Evolutionary conservation across 2,113 vertebrate genomes (phyloP), one percentile per base, ranked within the genome.

Genomic region (Laterallus jamaicensis): DNA sequence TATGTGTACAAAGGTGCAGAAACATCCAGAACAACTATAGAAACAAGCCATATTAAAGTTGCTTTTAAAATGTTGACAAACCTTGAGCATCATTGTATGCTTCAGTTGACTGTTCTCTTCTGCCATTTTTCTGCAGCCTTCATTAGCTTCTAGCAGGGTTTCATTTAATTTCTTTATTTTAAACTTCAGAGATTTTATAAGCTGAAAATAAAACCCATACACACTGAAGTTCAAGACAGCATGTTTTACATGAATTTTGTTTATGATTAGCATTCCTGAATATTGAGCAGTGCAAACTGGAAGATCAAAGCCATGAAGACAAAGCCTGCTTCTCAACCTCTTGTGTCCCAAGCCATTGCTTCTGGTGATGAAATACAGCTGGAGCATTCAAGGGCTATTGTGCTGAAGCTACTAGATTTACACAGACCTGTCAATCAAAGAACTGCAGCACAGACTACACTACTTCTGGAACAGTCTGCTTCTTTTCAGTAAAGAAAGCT

Each of bases 101-200:
- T 95, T 97, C 88, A 98, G 82, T 4, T 90, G 90, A 49, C 81
- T 95, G 71, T 97, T 97, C 75, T 97, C 97, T 81, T 97, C 97
- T 73, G 70, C 83, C 83, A 90, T 68, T 98, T 98, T 90, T 97
- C 97, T 97, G 56, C 49, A 90, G 50, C 81, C 67, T 85, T 97
- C 88, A 42, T 95, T 97, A 67, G 98, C 87, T 96, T 97, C 98
- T 77, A 98, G 92, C 35, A 97, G 59, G 25, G n/a, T 42, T 88
- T 96, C 97, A 77, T 96, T 98, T 35, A 99, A 88, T 40, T 98
- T 98, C 29, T 96, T 79, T 76, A 99, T 96, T 95, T 98, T 98
- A 71, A 95, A 93, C 96, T 99, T 98, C 56, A 99, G 78, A 19
- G 98, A 98, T 56, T 98, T 87, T 79, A 99, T 98, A 62, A 98